A percentile compares a stretch with the other conserved stretches of the same genome.
phyloP scores from a whole-genome alignment of 1,140 invertebrate species.

The Drosophila chauvacae region DNA sequence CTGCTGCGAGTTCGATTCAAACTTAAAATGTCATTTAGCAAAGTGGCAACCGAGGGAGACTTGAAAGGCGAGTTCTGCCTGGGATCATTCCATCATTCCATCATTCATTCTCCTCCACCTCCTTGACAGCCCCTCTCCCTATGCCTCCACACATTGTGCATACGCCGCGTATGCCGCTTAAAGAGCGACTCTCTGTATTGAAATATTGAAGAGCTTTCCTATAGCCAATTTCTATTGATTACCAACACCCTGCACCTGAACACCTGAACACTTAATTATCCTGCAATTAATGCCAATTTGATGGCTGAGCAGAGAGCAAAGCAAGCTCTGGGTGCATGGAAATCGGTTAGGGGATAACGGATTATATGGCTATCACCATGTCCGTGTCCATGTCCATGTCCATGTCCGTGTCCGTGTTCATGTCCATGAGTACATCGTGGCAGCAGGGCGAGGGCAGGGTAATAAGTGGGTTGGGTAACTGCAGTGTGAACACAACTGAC shows the following conservation, averaged over 20 bases:
- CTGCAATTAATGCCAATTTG: conserved; percentile 53
- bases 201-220: neutral
- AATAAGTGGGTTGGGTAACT: conserved; percentile 1
- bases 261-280: conserved; percentile 38
- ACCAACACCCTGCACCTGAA: neutral
- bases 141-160: conserved; percentile 6
- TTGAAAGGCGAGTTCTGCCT: conserved; percentile 6
- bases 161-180: conserved; percentile 30
- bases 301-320: conserved; percentile 1
- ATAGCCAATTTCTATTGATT: neutral
- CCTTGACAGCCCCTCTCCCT: no score
- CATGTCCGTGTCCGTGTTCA: neutral
- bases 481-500: neutral
- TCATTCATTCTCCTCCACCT: no score
- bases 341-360: neutral
- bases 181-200: neutral
- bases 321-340: neutral
- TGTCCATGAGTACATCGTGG: neutral
- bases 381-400: neutral
- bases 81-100: conserved; percentile 53
- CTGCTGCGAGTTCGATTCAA: conserved; percentile 23
- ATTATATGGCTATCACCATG: conserved; percentile 8
- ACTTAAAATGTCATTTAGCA: conserved; percentile 64
- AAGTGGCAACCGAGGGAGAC: conserved; percentile 12
- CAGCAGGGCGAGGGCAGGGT: neutral